Evolutionary conservation across 2,797 vertebrate genomes (phyloP).

Genomic region (Alexandromys oeconomus): DNA sequence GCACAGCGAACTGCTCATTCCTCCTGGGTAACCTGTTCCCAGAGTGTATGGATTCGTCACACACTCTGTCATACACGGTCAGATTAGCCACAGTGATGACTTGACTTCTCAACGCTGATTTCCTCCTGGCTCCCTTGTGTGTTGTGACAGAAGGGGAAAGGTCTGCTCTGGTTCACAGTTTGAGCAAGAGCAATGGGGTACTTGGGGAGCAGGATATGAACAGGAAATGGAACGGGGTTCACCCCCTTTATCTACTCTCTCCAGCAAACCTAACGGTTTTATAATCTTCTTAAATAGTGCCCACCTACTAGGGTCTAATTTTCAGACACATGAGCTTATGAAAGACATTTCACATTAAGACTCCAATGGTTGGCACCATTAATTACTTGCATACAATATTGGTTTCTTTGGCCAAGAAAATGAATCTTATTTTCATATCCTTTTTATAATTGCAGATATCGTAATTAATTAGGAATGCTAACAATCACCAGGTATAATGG

Average conservation of each 20-base stretch:
- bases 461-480: background rate
- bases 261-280: background rate
- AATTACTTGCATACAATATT: background rate
- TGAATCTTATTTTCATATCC: background rate
- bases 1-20: background rate
- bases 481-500: background rate
- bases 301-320: background rate
- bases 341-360: background rate
- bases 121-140: background rate
- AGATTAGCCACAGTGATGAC: background rate
- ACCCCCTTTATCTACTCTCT: background rate
- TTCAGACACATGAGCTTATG: background rate
- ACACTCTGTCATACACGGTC: background rate
- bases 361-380: background rate
- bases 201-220: background rate
- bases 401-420: background rate
- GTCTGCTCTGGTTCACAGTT: background rate
- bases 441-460: background rate
- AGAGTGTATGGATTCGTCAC: background rate
- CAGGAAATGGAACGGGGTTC: background rate
- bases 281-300: background rate
- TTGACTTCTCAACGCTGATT: background rate
- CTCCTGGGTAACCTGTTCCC: background rate
- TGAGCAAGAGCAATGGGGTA: background rate
- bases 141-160: background rate